Base-by-base conservation (phyloP, 2,113 vertebrate genomes). In the Pachypanchax playfairii region DNA sequence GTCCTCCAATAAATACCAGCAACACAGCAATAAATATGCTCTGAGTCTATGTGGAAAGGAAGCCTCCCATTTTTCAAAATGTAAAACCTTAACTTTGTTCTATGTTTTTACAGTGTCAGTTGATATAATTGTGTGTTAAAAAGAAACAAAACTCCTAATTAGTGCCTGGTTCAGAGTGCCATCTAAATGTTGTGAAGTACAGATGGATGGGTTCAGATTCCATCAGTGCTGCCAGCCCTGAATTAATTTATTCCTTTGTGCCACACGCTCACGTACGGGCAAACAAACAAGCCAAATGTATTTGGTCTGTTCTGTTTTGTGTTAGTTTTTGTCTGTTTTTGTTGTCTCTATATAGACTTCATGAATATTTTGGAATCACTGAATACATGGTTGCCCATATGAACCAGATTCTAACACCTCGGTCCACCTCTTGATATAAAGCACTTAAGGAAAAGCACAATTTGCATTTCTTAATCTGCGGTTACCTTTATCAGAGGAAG, bases 401-500 rank as follows among this genome's bases (percentile, higher is more conserved):
- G 21, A 41, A n/a, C 36, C 20, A 46, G 26, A 31, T 29, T n/a
- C 47, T 65, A 53, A 5, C 4, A n/a, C 1, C 18, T 69, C 47
- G 24, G 33, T 24, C 18, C 15, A 41, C 24, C 53, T 13, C 24
- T 1, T 12, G 21, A n/a, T 26, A 73, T 57, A 68, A 70, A 29
- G 22, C 35, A 69, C 15, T 18, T 9, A 24, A 21, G 20, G 38
- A n/a, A n/a, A n/a, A n/a, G n/a, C n/a, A n/a, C n/a, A 21, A 85
- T 82, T 79, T 79, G 55, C 70, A 76, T 73, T 88, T 74, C 1
- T 12, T 71, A 79, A 83, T 73, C 57, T 55, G 48, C 60, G 59
- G 60, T 64, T 86, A 89, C 84, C 85, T 83, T 76, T 75, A 81
- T 91, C 47, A 62, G 57, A 53, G 53, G 64, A 73, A 70, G 70